A percentile compares a stretch with the other conserved stretches of the same genome.
Evolutionary conservation across 2,797 vertebrate genomes (phyloP).

Genomic region (Morelia viridis): DNA sequence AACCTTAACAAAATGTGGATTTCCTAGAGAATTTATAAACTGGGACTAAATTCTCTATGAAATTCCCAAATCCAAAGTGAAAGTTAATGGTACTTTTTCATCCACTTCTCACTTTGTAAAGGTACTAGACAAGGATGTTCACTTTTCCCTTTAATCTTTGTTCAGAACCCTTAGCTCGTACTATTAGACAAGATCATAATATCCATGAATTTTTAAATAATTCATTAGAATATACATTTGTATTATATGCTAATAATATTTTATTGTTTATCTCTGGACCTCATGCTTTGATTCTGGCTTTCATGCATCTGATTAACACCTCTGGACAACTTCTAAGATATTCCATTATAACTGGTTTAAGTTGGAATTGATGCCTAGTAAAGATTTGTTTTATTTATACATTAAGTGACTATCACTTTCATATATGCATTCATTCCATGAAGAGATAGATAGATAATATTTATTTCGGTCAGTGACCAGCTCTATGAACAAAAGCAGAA

Average conservation of each 20-base stretch:
- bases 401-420: background rate
- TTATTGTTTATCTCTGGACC: background rate
- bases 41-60: background rate
- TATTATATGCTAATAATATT: background rate
- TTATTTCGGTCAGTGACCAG: background rate
- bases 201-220: background rate
- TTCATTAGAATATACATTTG: background rate
- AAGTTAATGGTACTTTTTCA: background rate
- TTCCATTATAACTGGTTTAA: background rate
- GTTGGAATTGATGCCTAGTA: background rate
- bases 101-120: background rate
- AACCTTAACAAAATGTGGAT: background rate
- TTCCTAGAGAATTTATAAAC: background rate
- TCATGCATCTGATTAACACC: background rate
- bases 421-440: background rate
- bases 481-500: background rate
- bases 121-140: background rate
- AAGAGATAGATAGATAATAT: background rate
- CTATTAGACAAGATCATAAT: background rate
- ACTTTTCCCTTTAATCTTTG: background rate
- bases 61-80: background rate
- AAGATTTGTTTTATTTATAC: background rate
- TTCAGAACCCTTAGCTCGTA: background rate
- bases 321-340: background rate
- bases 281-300: background rate